Base-by-base conservation (phyloP, 2,888 invertebrate species). In the Epinotia demarniana region DNA sequence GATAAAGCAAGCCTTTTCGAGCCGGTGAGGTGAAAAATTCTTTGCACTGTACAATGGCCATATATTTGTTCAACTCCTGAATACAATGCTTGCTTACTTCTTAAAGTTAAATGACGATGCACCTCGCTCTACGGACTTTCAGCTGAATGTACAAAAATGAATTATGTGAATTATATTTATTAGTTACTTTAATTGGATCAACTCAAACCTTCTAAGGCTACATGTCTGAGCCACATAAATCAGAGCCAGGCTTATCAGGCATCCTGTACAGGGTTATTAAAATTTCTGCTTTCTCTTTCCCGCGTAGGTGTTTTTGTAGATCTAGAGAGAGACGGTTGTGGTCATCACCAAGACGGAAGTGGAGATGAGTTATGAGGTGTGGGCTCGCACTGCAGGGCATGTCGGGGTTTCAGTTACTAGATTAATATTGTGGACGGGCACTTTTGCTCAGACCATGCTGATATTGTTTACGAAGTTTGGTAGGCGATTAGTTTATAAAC, bases 351-450 rank as follows among this genome's bases (percentile, higher is more conserved):
- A 63, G 73, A 69, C 64, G 75, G 75, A 70, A 75, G 43, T 49
- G 23, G 63, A 49, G 49, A 63, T 75, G 75, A 75, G 53, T 75
- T 75, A 75, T 70, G 75, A 71, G 75, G 75, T 71, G 75, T 69
- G 57, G 57, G 57, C 71, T 75, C 70, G 63, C 64, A 49, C 64
- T 53, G 60, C 43, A 60, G 70, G 53, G 73, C 60, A 73, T 53
- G 19, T 58, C 49, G 43, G 33, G 27, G 72, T n/a, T 66, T 67
- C n/a, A 67, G 73, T 70, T 61, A 70, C 61, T 53, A 18, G 61
- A 49, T 70, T 49, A 62, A 70, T 19, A 33, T 70, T 13, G 61
- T 33, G 58, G 46, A 46, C n/a, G 6, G 46, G 46, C 5, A 60
- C n/a, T 27, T 16, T 58, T 43, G 16, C 19, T 13, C 33, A 19